Percentiles rank a stretch among this genome's conserved stretches.
Evolutionary conservation across 2,797 vertebrate species (phyloP).

Genomic region (Lemur catta): DNA sequence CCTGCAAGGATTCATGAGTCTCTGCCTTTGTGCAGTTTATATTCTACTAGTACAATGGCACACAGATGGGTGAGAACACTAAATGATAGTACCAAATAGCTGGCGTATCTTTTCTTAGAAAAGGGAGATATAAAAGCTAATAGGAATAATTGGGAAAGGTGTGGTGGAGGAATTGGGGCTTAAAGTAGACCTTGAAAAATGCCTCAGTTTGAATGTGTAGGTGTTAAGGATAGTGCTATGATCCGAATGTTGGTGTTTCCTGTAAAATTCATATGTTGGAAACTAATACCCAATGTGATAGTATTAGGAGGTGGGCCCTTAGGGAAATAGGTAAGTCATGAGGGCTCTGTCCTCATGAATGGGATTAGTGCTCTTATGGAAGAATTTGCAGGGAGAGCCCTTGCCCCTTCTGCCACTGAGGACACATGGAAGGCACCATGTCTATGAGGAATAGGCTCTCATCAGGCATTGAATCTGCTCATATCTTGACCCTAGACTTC

Average conservation of each 20-base stretch:
- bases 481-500: neutral
- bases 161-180: neutral
- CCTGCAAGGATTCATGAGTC: neutral
- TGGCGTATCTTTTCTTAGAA: neutral
- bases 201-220: neutral
- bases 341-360: neutral
- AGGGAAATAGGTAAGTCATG: neutral
- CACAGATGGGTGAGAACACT: neutral
- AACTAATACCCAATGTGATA: neutral
- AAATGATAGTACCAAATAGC: neutral
- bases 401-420: neutral
- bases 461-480: neutral
- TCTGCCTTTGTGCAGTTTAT: neutral
- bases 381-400: neutral
- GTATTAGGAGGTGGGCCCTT: neutral
- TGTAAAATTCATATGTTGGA: neutral
- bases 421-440: neutral
- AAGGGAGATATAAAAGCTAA: neutral
- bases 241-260: neutral
- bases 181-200: neutral
- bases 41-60: neutral
- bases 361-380: neutral
- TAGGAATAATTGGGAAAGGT: neutral
- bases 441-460: neutral
- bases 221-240: neutral